Base-by-base conservation (phyloP, 2,113 vertebrate species). In the Carettochelys insculpta region DNA sequence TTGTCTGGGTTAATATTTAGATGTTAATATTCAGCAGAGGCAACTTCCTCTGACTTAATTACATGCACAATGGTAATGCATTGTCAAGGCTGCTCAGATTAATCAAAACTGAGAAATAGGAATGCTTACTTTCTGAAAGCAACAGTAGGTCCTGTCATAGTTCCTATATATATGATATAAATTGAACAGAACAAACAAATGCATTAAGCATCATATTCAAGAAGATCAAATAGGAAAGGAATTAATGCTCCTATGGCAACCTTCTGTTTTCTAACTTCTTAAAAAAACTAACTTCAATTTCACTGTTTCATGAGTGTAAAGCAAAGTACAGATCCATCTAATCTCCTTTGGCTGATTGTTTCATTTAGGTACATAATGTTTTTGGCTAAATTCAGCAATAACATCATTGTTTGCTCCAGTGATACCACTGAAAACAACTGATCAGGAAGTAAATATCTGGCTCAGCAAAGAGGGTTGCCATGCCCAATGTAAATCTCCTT, bases 11-110 rank as follows among this genome's bases (percentile, higher is more conserved):
- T n/a, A n/a, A n/a, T n/a, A n/a, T n/a, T n/a, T 48, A 19, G 5
- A 0, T 76, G 6, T 24, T 5, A 2, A 43, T 14, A 2, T 54
- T 29, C 38, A 38, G 5, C 25, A 10, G 14, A 3, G 14, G n/a
- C n/a, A 54, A 3, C 51, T 12, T 29, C 2, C 12, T 54, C 71
- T 77, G 68, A 52, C 25, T 82, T 25, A 48, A 48, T 9, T 86
- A 45, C 11, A 22, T 2, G 52, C 78, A 1, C 73, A 83, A 25
- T 7, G 2, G 14, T 27, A 10, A 1, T 82, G 3, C 16, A 73
- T 3, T 29, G 6, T 95, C 56, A 65, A 38, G 65, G 48, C 73
- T 91, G 6, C 6, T 22, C 58, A 11, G 85, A 80, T 56, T 58
- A 34, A 82, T 1, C 14, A 16, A 56, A 90, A 6, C 68, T 80